Base-by-base conservation (phyloP, 2,797 vertebrate species). In the Graptemys geographica region DNA sequence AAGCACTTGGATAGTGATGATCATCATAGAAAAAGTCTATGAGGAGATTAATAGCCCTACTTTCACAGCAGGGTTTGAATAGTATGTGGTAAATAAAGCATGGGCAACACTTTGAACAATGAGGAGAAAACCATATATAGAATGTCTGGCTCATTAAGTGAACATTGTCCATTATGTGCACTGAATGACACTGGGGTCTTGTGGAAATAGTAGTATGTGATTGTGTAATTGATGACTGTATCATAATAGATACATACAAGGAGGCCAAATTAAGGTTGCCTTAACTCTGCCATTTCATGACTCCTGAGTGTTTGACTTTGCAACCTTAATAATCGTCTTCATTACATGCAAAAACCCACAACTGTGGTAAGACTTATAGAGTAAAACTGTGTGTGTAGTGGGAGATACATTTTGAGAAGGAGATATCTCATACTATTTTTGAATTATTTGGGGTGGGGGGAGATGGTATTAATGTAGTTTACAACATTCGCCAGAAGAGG, bases 331-430 rank as follows among this genome's bases (percentile, higher is more conserved):
- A 65, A 65, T 65, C 15, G 7, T 65, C 59, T 33, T 65, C 31
- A 18, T 65, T 65, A 65, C 59, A 65, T 65, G 7, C 13, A 65
- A 65, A 51, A 51, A 5, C 51, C 51, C 51, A 57, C 23, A 57
- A 57, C 25, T 11, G 33, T 15, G 59, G 28, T 65, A 86, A 95
- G 74, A 90, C 72, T 37, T 47, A 82, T 5, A 91, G 62, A 88
- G 90, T 82, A 65, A 84, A 81, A 86, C n/a, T 5, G 23, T 84
- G 1, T 0, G 1, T 90, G 87, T 82, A 84, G 80, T 87, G 84
- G 76, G 79, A 84, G 44, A 74, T 79, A 49, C 33, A 23, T 13
- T 31, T 27, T 88, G 49, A 89, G 27, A 55, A 19, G 80, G 80
- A 86, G 55, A 51, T 25, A 28, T 52, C 47, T 78, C 2, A 0